Conservation (phyloP, 1,140 invertebrate genomes). For the Achroia grisella region DNA sequence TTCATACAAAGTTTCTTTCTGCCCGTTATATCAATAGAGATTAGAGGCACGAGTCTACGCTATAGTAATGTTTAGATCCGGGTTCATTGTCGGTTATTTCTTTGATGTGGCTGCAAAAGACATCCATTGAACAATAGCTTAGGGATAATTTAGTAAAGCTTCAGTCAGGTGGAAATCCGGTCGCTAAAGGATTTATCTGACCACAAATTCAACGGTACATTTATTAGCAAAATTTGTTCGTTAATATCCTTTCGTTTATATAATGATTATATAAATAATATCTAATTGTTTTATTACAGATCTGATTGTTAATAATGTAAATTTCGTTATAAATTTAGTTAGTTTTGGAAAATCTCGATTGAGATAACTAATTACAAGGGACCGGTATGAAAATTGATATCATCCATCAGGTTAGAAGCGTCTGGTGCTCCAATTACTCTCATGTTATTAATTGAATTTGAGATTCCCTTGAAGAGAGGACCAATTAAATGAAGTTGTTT, state of each 20-base stretch:
- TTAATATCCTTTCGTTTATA: not conserved
- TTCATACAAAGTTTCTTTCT: constrained; percentile 45
- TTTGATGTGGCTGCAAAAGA: constrained; percentile 68
- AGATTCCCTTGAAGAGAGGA: constrained; percentile 36
- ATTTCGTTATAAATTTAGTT: not conserved
- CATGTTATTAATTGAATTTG: constrained; percentile 46
- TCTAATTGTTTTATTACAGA: no score
- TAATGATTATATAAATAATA: no score
- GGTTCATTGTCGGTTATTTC: constrained; percentile 48
- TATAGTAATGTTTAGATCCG: constrained; percentile 28
- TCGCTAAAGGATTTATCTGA: constrained; percentile 22
- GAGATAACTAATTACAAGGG: constrained; percentile 14
- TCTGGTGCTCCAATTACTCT: constrained; percentile 37
- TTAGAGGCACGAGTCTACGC: constrained; percentile 63
- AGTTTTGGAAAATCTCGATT: constrained; percentile 10
- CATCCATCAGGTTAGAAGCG: constrained; percentile 22
- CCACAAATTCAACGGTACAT: constrained; percentile 22
- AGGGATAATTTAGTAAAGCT: constrained; percentile 31
- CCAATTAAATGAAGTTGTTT: constrained; percentile 48
- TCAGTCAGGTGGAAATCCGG: constrained; percentile 45
- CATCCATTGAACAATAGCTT: constrained; percentile 33
- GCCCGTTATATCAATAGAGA: constrained; percentile 69
- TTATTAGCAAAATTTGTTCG: not conserved
- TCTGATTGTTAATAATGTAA: no score
- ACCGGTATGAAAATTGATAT: constrained; percentile 26